A percentile compares a stretch with the other conserved stretches of the same genome.
Evolutionary conservation across 2,113 vertebrate species (phyloP).

Genomic region (Rafetus swinhoei): DNA sequence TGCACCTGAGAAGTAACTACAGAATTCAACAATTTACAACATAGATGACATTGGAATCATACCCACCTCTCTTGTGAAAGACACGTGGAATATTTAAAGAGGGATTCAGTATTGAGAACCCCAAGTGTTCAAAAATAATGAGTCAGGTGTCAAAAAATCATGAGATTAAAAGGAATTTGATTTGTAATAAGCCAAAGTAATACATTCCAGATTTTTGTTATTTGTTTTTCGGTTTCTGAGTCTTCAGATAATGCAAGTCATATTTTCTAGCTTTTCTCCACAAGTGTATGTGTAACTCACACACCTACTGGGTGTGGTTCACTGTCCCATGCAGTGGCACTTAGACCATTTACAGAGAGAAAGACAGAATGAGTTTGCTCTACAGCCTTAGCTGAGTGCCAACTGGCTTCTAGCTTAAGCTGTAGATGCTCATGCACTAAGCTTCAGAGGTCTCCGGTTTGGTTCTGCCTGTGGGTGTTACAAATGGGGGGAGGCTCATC

Average conservation of each 20-base stretch:
- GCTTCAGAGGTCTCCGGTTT: too few species aligned
- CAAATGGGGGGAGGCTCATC: too few species aligned
- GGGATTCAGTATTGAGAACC: neutral
- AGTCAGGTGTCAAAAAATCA: conserved; percentile 40
- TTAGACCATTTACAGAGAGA: too few species aligned
- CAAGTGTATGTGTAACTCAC: neutral
- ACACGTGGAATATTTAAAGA: neutral
- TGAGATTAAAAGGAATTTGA: neutral
- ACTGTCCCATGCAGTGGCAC: too few species aligned
- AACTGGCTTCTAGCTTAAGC: too few species aligned
- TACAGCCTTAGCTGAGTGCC: too few species aligned
- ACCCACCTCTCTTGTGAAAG: neutral
- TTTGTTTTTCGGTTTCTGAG: neutral
- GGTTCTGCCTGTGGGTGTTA: too few species aligned
- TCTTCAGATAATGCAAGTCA: neutral
- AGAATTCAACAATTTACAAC: neutral
- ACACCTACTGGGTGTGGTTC: too few species aligned
- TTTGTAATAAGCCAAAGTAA: conserved; percentile 35
- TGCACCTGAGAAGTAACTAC: neutral
- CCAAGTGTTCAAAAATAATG: conserved; percentile 4
- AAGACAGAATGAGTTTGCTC: too few species aligned
- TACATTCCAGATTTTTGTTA: conserved; percentile 14
- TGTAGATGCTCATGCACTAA: too few species aligned
- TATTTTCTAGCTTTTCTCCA: neutral
- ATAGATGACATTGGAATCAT: neutral